Evolutionary conservation across 2,797 vertebrate genomes (phyloP), one percentile per base, ranked within the genome.

Genomic region (Pangasius krempfi): DNA sequence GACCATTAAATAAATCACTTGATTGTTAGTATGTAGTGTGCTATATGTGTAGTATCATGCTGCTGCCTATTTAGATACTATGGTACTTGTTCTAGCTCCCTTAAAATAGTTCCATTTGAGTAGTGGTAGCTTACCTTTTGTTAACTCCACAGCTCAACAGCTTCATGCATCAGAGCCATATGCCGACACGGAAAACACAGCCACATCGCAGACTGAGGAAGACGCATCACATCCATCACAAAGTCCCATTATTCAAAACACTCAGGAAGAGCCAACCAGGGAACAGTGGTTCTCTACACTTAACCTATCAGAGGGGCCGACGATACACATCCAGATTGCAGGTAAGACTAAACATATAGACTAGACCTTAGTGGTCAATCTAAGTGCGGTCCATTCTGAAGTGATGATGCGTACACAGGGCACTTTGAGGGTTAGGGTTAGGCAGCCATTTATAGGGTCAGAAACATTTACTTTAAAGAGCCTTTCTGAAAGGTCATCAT

Each of bases 251-350:
- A 92, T 91, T 90, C 91, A 60, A 89, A 94, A 94, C 89, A 95
- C 96, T 97, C 96, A 96, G 96, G 96, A 95, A 96, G 95, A 96
- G 93, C 93, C 93, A 92, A 92, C 92, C 92, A 94, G 94, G 89
- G 92, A 94, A 89, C 94, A 94, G 90, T 95, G 94, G 94, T 94
- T 94, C 90, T 95, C 95, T 90, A 92, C 94, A n/a, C 92, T 94
- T 18, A 90, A 92, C 92, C 92, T 94, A 86, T 94, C 94, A 72
- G 95, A 96, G 85, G 94, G 93, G 73, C 66, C 52, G 56, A 86
- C 83, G 84, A 90, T 90, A 76, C 92, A 90, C 91, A 88, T 91
- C 82, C 92, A 93, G 76, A 92, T 94, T 90, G 93, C 95, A 96
- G 96, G 96, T 97, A 89, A 90, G 91, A 66, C 79, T n/a, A 25